A percentile compares a stretch with the other conserved stretches of the same genome.
Conservation (phyloP, 2,888 invertebrate species). For the Adelphocoris suturalis region DNA sequence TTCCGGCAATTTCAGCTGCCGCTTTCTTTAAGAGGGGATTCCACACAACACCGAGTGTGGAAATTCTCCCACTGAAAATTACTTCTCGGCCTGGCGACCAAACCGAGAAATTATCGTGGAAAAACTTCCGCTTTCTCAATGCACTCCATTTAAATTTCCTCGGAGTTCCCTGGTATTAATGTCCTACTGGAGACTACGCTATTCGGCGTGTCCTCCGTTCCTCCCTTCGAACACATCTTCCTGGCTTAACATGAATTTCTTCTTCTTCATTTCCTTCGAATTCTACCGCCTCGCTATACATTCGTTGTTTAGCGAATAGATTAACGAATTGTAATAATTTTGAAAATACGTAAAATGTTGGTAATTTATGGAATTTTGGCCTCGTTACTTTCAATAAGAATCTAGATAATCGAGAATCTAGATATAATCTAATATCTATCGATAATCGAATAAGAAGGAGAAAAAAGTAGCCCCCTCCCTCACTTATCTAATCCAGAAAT, state of each 20-base stretch:
- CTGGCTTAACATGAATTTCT: too few relatives aligned
- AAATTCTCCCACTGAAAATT: background rate
- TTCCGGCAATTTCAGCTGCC: background rate
- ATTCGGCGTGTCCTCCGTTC: background rate
- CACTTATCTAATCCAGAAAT: too few relatives aligned
- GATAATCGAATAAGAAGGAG: too few relatives aligned
- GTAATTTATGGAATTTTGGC: too few relatives aligned
- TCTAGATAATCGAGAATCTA: too few relatives aligned
- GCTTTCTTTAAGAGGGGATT: background rate
- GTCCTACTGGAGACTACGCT: background rate
- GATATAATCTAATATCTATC: too few relatives aligned
- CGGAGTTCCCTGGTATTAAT: background rate
- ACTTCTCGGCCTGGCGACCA: background rate
- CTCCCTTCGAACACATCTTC: background rate
- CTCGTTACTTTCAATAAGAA: too few relatives aligned
- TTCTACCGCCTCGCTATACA: background rate
- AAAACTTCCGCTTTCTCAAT: slow-evolving; percentile 20
- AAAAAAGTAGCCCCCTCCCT: too few relatives aligned
- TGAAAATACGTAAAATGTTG: too few relatives aligned
- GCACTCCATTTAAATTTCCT: slow-evolving; percentile 34
- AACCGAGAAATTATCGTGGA: slow-evolving; percentile 2
- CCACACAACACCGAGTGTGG: background rate
- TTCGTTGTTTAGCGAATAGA: background rate
- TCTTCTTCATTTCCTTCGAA: background rate
- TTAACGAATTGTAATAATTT: too few relatives aligned